phyloP scores from a whole-genome alignment of 2,888 invertebrate genomes.

The Drosophila merina region DNA sequence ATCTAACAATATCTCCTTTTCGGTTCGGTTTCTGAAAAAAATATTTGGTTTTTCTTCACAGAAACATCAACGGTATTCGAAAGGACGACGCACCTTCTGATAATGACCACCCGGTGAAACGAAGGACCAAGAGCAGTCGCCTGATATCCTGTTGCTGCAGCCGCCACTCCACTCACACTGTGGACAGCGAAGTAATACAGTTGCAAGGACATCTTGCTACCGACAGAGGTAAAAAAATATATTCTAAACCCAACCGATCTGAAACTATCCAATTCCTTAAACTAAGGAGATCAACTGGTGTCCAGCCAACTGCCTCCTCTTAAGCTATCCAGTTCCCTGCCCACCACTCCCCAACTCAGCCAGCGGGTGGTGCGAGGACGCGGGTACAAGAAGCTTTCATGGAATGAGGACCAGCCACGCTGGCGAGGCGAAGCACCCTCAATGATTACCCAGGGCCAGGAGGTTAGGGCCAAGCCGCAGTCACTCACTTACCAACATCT shows the following conservation, averaged over 20 bases:
- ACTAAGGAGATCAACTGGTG: constrained; percentile 7
- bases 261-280: too few relatives aligned
- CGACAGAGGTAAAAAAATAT: neutral
- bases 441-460: constrained; percentile 48
- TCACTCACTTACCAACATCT: constrained; percentile 23
- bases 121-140: constrained; percentile 26
- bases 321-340: constrained; percentile 67
- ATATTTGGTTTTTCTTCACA: neutral
- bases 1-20: too few relatives aligned
- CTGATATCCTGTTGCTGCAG: constrained; percentile 63
- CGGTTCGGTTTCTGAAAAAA: too few relatives aligned
- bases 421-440: constrained; percentile 22
- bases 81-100: neutral
- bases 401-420: constrained; percentile 41
- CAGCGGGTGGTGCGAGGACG: constrained; percentile 55
- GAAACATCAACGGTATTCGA: constrained; percentile 5
- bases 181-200: constrained; percentile 27
- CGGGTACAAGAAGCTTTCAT: constrained; percentile 64
- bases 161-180: constrained; percentile 40
- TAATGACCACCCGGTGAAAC: constrained; percentile 7
- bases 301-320: constrained; percentile 12
- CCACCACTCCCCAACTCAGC: constrained; percentile 71
- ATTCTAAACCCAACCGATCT: too few relatives aligned
- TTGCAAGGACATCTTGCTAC: constrained; percentile 1
- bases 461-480: constrained; percentile 40